Evolutionary conservation across 2,797 vertebrate genomes (phyloP), one percentile per base, ranked within the genome.

Genomic region (Typhlichthys eigenmanni): DNA sequence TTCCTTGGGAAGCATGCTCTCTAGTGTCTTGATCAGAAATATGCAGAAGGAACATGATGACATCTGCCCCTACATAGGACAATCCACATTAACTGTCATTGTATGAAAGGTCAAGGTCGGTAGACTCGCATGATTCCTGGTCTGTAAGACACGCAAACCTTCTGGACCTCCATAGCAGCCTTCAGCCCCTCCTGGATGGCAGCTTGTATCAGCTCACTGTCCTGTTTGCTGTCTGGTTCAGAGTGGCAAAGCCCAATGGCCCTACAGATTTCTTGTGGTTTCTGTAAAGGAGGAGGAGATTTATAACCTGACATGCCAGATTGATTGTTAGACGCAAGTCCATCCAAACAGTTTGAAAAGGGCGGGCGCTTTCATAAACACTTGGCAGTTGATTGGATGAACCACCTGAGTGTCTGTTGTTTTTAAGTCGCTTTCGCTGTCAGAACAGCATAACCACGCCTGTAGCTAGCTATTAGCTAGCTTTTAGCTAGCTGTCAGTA

Each of bases 221-320:
- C 55, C 29, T 70, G 75, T 52, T 67, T 52, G 9, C 58, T 71
- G 6, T 58, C 55, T 58, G 60, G 43, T 47, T 45, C 43, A 46
- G 84, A 76, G 19, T 64, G 57, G 51, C 92, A 93, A n/a, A 93
- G 75, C 2, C 87, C 85, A 1, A 93, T 16, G 46, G 67, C 0
- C 63, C 76, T 69, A 72, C 92, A 94, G 34, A 89, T 17, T 16
- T 89, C 46, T 1, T 12, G 68, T 32, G 93, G 91, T 69, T 89
- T 89, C 92, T 94, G 47, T 10, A 71, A 17, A 47, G 63, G 24
- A 46, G 9, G 53, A 1, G 10, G 5, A 3, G 34, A 29, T 1
- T 3, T 0, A 52, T 13, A 47, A 29, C 16, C 29, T 43, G 11
- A 16, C 45, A 9, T 6, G 5, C 5, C 34, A 38, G 34, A 38